phyloP scores from a whole-genome alignment of 2,797 vertebrate genomes.

The Lemur catta region DNA sequence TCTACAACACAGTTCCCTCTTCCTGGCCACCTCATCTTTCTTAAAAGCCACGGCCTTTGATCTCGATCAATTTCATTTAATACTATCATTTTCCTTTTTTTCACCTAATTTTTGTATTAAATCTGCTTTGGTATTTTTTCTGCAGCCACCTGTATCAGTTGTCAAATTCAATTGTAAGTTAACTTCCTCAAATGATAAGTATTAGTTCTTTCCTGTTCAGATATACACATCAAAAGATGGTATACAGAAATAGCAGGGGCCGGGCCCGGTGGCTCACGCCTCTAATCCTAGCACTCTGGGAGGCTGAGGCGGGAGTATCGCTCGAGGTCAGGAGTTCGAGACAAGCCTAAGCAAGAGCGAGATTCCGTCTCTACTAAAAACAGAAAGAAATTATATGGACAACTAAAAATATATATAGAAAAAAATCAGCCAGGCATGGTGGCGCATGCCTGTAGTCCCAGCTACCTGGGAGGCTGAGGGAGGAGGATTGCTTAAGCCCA shows the following conservation, averaged over 20 bases:
- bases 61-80: conserved; percentile 4
- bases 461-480: too few species aligned
- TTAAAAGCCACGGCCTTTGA: background rate
- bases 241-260: background rate
- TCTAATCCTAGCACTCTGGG: too few species aligned
- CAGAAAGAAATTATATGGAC: too few species aligned
- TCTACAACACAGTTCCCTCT: background rate
- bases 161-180: conserved; percentile 37
- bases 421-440: too few species aligned
- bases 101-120: background rate
- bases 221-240: background rate
- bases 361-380: too few species aligned
- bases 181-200: background rate
- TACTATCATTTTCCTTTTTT: background rate
- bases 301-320: too few species aligned
- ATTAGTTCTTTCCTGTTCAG: background rate
- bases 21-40: background rate
- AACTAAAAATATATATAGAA: too few species aligned
- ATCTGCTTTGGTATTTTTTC: conserved; percentile 26
- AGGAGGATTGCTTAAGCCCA: too few species aligned
- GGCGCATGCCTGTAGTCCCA: too few species aligned
- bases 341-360: too few species aligned
- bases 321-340: too few species aligned
- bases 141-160: background rate
- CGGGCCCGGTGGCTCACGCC: too few species aligned